Evolutionary conservation across 2,888 invertebrate genomes (phyloP).

Genomic region (Tenthredo mesomela): DNA sequence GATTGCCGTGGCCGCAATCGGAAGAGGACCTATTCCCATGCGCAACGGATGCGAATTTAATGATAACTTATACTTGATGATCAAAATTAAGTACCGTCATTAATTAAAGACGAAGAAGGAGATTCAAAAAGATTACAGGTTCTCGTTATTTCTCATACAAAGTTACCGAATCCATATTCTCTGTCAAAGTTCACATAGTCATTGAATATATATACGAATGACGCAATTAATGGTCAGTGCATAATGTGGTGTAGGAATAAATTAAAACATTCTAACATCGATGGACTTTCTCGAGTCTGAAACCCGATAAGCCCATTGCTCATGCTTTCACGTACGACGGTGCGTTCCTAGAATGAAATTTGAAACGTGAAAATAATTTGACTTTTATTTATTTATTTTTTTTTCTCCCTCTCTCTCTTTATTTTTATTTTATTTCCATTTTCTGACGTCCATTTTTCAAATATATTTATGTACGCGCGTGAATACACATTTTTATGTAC

Average conservation of each 20-base stretch:
- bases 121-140: neutral
- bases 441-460: slow-evolving; percentile 5
- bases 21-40: neutral
- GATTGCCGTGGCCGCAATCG: neutral
- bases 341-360: slow-evolving; percentile 24
- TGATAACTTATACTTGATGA: neutral
- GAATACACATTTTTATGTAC: neutral
- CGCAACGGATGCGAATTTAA: neutral
- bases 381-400: neutral
- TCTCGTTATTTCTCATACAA: neutral
- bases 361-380: slow-evolving; percentile 47
- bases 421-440: neutral
- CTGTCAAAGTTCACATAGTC: neutral
- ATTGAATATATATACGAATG: neutral
- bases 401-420: neutral
- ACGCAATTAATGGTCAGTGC: neutral
- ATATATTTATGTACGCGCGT: slow-evolving; percentile 14
- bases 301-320: slow-evolving; percentile 45
- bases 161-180: neutral
- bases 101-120: neutral
- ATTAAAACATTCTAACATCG: slow-evolving; percentile 31
- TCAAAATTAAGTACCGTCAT: neutral
- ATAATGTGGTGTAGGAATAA: slow-evolving; percentile 17
- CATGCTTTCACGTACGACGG: slow-evolving; percentile 37
- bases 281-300: slow-evolving; percentile 32